phyloP scores from a whole-genome alignment of 2,797 vertebrate genomes.

The Gymnothorax reevesii region DNA sequence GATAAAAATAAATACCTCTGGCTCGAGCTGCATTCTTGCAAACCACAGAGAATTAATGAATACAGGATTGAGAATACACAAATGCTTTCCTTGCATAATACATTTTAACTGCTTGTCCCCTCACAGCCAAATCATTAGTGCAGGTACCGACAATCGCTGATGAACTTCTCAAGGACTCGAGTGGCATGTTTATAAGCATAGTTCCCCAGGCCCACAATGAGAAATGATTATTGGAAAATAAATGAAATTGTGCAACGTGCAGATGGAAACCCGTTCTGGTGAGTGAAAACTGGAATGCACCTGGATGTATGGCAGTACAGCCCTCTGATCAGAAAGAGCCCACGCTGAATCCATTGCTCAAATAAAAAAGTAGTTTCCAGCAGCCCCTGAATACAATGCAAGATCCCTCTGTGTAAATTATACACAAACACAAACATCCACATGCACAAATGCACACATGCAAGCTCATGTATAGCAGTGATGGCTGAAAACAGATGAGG shows the following conservation, averaged over 20 bases:
- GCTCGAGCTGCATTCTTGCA: background rate
- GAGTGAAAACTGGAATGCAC: background rate
- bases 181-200: constrained; percentile 9
- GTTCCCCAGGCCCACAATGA: constrained; percentile 1
- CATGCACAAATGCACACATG: constrained; percentile 33
- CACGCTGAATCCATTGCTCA: constrained; percentile 65
- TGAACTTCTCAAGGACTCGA: constrained; percentile 13
- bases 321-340: constrained; percentile 57
- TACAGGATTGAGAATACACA: constrained; percentile 1
- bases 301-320: background rate
- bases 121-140: constrained; percentile 6
- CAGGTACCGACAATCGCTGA: constrained; percentile 13
- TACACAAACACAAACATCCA: constrained; percentile 39
- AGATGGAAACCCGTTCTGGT: background rate
- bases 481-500: no score
- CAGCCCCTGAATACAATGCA: background rate
- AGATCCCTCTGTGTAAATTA: background rate
- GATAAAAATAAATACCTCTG: background rate
- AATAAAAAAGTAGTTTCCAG: constrained; percentile 61
- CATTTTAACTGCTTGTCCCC: background rate
- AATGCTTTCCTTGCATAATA: background rate
- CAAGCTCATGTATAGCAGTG: background rate
- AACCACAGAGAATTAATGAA: background rate
- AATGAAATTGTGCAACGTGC: background rate
- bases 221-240: constrained; percentile 19